These are phyloP conservation scores for Volucella inflata DNA, from an alignment of 2,888 invertebrate genomes.

Conservation along the genomic window DNA sequence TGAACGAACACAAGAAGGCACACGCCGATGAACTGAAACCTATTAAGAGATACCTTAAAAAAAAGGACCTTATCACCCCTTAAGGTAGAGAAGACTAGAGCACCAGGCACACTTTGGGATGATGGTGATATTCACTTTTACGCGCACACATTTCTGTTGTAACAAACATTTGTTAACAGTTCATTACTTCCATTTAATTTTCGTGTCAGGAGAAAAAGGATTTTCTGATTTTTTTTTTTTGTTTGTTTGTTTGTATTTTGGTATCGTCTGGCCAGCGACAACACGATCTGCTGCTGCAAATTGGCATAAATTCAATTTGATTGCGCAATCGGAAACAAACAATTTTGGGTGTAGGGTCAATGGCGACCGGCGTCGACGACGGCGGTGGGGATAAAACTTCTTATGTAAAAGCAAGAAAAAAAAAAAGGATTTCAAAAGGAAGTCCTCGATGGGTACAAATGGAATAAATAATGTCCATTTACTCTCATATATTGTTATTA, in stretches of 20 bases:
- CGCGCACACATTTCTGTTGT: constrained; percentile 44
- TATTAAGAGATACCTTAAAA: constrained; percentile 29
- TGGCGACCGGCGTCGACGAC: background rate
- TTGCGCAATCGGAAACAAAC: constrained; percentile 49
- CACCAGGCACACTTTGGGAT: background rate
- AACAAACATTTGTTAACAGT: constrained; percentile 66
- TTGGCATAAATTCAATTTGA: constrained; percentile 49
- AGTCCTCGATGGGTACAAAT: background rate
- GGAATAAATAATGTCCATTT: constrained; percentile 37
- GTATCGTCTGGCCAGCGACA: background rate
- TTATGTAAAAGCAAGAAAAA: background rate
- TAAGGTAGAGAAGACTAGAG: background rate
- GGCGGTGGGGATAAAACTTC: background rate
- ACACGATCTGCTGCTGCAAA: constrained; percentile 12
- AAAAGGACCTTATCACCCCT: constrained; percentile 17
- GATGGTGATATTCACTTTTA: constrained; percentile 33
- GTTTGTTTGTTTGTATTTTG: background rate
- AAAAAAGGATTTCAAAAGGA: constrained; percentile 8
- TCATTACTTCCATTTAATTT: constrained; percentile 69
- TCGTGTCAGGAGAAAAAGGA: constrained; percentile 11
- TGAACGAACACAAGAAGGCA: constrained; percentile 46
- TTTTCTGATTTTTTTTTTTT: background rate
- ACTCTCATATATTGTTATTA: background rate
- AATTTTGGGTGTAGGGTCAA: background rate
- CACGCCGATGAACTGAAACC: constrained; percentile 51